Base-by-base conservation (phyloP, 2,797 vertebrate species). In the Chrosomus eos region DNA sequence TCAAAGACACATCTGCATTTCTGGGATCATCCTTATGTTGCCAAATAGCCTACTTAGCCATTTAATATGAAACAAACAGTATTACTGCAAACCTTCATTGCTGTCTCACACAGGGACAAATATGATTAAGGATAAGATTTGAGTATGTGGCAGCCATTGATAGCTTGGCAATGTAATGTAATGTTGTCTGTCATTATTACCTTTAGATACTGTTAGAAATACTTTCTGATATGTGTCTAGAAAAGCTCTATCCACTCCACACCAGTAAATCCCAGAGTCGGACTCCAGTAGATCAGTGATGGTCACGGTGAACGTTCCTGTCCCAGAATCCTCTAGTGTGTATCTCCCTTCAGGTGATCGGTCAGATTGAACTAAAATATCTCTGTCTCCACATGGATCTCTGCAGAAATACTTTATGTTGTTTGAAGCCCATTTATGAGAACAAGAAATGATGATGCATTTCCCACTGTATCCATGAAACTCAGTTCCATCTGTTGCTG, bases 331-430 rank as follows among this genome's bases (percentile, higher is more conserved):
- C 23, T 68, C 7, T 19, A 82, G 67, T 45, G 5, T 77, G 67
- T 53, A 87, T 40, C 45, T 81, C 23, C 67, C 73, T 40, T 36
- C 7, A 11, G 73, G 11, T 5, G 33, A 2, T 21, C 45, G 19
- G 55, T 26, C 38, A 76, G 85, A 87, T 38, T 51, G 4, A 18
- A 81, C 45, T 26, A 81, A 28, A 1, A 60, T 5, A 43, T 83
- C 70, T 5, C 9, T 1, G 23, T 38, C 0, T 9, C 5, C 4
- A 40, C 80, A 80, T 10, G 19, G 40, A 45, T 87, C 36, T 36
- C 23, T 73, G 48, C 88, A 89, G 73, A 87, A 87, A 68, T 89
- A 84, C 72, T 87, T 87, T 1, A 1, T 60, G 21, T 87, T 86
- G 70, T 0, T 43, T 36, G 18, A 21, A 67, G 81, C 77, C 16